Evolutionary conservation across 1,140 invertebrate species (phyloP), one percentile per base, ranked within the genome.

Genomic region (Euglossa dilemma): DNA sequence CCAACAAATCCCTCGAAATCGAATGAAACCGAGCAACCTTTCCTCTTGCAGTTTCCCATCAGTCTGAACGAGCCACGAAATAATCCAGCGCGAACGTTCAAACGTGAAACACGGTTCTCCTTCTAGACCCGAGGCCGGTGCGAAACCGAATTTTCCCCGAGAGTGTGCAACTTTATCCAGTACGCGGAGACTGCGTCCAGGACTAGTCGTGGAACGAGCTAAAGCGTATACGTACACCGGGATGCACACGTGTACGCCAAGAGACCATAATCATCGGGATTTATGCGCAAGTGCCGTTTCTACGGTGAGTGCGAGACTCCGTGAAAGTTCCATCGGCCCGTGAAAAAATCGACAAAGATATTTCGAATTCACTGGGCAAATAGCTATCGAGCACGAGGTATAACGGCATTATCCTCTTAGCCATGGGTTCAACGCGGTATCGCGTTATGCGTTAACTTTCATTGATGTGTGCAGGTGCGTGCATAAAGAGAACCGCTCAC

Each of bases 341-440:
- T 88, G 66, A 74, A 76, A 87, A 88, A 87, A 85, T 88, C 61
- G 52, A 88, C 87, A 88, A 88, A 88, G 87, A 88, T 87, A 87
- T 87, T 88, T 88, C 83, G 63, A 78, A 88, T 85, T 87, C 86
- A 87, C 83, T 87, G 83, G 64, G 86, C 87, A 88, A 85, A 88
- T 57, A 64, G 72, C 54, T 83, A 76, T 75, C 77, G 77, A 43
- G 57, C 61, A n/a, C 59, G 50, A 43, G 70, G 63, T 71, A 77
- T 86, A 87, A 87, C 82, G 76, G 72, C 82, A 84, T 87, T 88
- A 87, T 87, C 86, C 86, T 87, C 28, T 87, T 87, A 85, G 67
- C 75, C 14, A 63, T 47, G 50, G 56, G 78, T 73, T 81, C 69
- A 61, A 50, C 69, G 59, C 43, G 63, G 83, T 80, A 73, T 82